Evolutionary conservation across 1,140 invertebrate species (phyloP).

Genomic region (Pentalonia nigronervosa): DNA sequence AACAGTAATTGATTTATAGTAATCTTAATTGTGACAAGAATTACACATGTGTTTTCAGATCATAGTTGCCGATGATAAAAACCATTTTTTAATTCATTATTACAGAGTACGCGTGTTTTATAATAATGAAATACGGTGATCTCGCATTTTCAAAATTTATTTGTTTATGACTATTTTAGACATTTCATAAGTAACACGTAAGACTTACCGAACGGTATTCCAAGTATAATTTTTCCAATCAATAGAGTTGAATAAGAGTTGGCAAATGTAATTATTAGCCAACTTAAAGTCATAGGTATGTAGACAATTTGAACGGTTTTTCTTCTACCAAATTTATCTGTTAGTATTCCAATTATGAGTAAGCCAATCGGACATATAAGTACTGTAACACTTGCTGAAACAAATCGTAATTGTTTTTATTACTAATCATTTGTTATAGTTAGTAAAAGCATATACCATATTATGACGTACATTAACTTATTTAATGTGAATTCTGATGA

Average conservation of each 20-base stretch:
- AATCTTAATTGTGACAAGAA: too few species aligned
- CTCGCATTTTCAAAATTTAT: background rate
- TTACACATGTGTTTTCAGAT: too few species aligned
- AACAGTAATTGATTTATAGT: too few species aligned
- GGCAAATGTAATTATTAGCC: background rate
- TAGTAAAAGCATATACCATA: background rate
- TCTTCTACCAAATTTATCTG: slow-evolving; percentile 9
- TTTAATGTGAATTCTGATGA: too few species aligned
- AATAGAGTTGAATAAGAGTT: background rate
- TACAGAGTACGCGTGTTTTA: background rate
- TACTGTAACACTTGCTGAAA: slow-evolving; percentile 8
- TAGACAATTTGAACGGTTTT: background rate
- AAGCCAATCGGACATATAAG: background rate
- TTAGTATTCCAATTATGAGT: background rate
- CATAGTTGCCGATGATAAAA: too few species aligned
- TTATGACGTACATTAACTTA: background rate
- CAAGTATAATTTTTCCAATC: slow-evolving; percentile 4
- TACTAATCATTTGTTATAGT: background rate
- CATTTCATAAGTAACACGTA: background rate
- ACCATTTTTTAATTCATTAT: too few species aligned
- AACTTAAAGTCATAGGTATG: background rate
- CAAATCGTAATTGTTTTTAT: background rate
- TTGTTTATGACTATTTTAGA: background rate
- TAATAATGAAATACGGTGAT: background rate
- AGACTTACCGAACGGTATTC: background rate